These are phyloP conservation scores for Chironomus striatipennis DNA, from an alignment of 1,140 invertebrate genomes.

Conservation along the genomic window DNA sequence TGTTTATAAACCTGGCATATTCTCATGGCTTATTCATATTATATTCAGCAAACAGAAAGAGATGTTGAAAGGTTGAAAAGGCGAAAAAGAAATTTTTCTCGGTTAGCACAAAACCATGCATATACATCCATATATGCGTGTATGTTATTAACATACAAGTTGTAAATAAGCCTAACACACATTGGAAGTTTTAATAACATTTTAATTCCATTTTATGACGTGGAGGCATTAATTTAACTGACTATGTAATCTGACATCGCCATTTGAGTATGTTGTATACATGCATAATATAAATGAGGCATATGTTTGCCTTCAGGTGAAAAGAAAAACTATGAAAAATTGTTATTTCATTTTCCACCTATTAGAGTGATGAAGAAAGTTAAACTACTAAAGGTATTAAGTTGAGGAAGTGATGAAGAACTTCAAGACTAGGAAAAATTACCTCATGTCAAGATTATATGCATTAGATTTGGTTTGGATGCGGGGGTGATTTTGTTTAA, in stretches of 20 bases:
- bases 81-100: not conserved
- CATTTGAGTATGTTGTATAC: not conserved
- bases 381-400: too few species aligned
- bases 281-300: too few species aligned
- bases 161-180: slow-evolving; percentile 17
- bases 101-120: not conserved
- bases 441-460: too few species aligned
- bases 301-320: too few species aligned
- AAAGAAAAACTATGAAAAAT: too few species aligned
- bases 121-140: not conserved
- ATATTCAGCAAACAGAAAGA: not conserved
- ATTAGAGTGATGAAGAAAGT: too few species aligned
- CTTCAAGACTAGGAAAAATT: too few species aligned
- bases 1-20: not conserved
- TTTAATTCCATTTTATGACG: slow-evolving; percentile 23
- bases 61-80: not conserved
- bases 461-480: too few species aligned
- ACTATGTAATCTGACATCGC: not conserved
- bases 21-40: too few species aligned
- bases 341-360: too few species aligned
- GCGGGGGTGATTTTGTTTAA: too few species aligned
- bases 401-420: too few species aligned
- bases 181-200: slow-evolving; percentile 21
- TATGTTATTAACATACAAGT: slow-evolving; percentile 17
- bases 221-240: slow-evolving; percentile 14